Percentiles rank a stretch among this genome's conserved stretches.
Conservation (phyloP, 2,113 vertebrate species). For the Lepidothrix coronata region DNA sequence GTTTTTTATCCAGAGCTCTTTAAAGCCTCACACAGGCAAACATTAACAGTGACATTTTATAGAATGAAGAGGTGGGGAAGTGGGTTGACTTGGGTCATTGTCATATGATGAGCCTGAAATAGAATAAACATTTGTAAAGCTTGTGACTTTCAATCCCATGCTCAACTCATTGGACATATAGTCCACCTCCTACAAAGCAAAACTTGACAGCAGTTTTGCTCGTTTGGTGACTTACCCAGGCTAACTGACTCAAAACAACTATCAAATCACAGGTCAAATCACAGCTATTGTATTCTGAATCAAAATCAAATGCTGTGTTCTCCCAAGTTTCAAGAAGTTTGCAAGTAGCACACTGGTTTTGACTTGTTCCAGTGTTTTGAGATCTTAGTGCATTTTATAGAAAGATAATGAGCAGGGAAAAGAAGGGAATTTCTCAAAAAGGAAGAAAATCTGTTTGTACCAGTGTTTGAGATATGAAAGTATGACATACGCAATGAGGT, state of each 20-base stretch:
- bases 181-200: not conserved
- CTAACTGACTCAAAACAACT: not conserved
- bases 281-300: not conserved
- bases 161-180: not conserved
- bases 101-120: conserved; percentile 32
- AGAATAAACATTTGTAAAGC: not conserved
- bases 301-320: not conserved
- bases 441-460: not conserved
- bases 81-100: not conserved
- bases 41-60: not conserved
- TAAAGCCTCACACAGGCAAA: not conserved
- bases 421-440: not conserved
- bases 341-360: not conserved
- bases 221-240: not conserved
- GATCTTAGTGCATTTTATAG: not conserved
- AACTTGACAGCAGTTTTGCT: not conserved
- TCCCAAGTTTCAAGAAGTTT: not conserved
- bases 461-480: not conserved
- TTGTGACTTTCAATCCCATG: conserved; percentile 27
- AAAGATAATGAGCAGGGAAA: not conserved
- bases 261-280: not conserved
- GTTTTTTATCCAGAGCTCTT: not conserved
- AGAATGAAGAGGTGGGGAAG: conserved; percentile 4
- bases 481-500: not conserved
- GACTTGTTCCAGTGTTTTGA: not conserved